phyloP scores from a whole-genome alignment of 53 echinoderm and acorn worm genomes.

The Actinopyga echinites region DNA sequence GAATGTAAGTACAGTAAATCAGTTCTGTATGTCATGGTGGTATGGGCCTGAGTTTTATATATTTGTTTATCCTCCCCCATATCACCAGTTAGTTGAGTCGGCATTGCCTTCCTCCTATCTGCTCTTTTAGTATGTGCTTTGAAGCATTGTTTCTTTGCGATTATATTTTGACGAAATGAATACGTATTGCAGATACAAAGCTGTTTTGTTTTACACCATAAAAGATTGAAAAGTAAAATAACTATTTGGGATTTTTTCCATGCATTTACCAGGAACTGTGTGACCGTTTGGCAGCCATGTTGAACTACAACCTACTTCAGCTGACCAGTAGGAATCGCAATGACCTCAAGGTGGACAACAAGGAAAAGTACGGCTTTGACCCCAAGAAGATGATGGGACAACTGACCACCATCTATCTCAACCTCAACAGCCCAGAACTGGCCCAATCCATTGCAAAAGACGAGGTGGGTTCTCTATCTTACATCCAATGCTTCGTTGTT shows the following conservation, averaged over 20 bases:
- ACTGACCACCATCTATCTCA: conserved; percentile 88
- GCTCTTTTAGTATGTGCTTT: conserved; percentile 4
- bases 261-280: conserved; percentile 72
- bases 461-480: conserved; percentile 58
- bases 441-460: conserved; percentile 84
- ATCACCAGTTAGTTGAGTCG: too few relatives aligned
- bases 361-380: conserved; percentile 97
- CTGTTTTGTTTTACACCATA: too few relatives aligned
- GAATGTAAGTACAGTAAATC: too few relatives aligned
- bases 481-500: too few relatives aligned
- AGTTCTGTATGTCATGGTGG: too few relatives aligned
- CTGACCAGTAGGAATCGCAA: conserved; percentile 90
- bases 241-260: too few relatives aligned
- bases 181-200: too few relatives aligned
- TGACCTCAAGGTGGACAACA: conserved; percentile 90
- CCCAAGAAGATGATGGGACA: conserved; percentile 97
- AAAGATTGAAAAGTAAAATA: too few relatives aligned
- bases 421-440: conserved; percentile 84
- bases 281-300: conserved; percentile 86
- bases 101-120: not conserved
- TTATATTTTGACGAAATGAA: too few relatives aligned
- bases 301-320: conserved; percentile 96
- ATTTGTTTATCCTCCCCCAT: too few relatives aligned
- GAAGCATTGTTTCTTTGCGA: too few relatives aligned
- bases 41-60: too few relatives aligned